These are phyloP conservation scores for Phylloscopus collybita DNA, from an alignment of 2,797 vertebrate genomes.

Conservation along the genomic window DNA sequence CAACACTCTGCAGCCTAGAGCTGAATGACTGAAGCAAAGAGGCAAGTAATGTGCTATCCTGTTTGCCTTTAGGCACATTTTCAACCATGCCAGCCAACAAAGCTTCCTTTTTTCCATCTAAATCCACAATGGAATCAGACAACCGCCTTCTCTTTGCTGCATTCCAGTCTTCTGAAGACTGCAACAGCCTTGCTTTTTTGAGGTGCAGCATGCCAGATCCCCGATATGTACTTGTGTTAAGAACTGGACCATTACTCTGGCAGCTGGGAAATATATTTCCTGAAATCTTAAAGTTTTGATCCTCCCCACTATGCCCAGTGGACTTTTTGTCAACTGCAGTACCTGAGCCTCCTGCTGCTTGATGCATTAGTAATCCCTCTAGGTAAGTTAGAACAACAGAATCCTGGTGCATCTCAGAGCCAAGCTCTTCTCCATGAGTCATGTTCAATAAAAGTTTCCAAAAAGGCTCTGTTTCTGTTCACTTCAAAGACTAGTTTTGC, in stretches of 20 bases:
- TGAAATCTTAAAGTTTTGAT: conserved; percentile 87
- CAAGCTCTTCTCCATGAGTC: conserved; percentile 99
- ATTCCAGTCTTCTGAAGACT: conserved; percentile 92
- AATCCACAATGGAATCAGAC: conserved; percentile 84
- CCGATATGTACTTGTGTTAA: conserved; percentile 82
- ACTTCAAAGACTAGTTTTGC: conserved; percentile 65
- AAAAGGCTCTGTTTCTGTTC: conserved; percentile 76
- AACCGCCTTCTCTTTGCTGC: conserved; percentile 86
- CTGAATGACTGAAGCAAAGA: conserved; percentile 98
- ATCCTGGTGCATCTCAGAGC: conserved; percentile 99
- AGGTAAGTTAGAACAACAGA: conserved; percentile 99
- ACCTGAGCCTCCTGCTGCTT: conserved; percentile 93
- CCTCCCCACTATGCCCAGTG: conserved; percentile 85
- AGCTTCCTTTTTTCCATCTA: conserved; percentile 89
- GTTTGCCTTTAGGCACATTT: conserved; percentile 87
- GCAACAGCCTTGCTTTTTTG: conserved; percentile 94
- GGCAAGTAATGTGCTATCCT: conserved; percentile 96
- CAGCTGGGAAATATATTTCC: conserved; percentile 83
- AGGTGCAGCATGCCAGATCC: conserved; percentile 91
- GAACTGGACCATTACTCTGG: conserved; percentile 85
- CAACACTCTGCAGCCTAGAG: conserved; percentile 95
- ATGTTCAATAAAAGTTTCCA: conserved; percentile 94
- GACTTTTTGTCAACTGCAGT: conserved; percentile 90
- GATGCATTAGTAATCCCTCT: conserved; percentile 99
- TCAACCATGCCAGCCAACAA: conserved; percentile 88